These are phyloP conservation scores for Anser brachyrhynchus DNA, from an alignment of 2,113 vertebrate genomes.

Conservation along the genomic window DNA sequence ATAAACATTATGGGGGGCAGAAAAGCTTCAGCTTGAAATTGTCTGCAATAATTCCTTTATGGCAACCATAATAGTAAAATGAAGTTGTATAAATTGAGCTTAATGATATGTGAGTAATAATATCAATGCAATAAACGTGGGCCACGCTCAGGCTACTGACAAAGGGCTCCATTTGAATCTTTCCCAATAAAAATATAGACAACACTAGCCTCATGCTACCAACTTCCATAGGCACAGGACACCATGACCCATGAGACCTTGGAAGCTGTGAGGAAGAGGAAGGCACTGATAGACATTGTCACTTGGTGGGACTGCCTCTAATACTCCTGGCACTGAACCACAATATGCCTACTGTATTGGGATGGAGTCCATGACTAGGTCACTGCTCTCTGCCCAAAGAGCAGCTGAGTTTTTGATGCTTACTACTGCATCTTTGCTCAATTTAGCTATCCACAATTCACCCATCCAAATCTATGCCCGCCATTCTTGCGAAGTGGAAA, in stretches of 20 bases:
- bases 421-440: not conserved
- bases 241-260: not conserved
- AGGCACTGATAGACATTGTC: not conserved
- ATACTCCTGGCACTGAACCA: not conserved
- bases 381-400: not conserved
- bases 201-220: not conserved
- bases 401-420: not conserved
- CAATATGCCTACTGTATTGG: not conserved
- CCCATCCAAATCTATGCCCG: not conserved
- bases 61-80: not conserved
- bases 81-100: not conserved
- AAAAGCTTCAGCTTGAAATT: slow-evolving; percentile 16
- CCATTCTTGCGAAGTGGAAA: not conserved
- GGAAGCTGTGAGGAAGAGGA: not conserved
- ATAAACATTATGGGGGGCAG: not conserved
- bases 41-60: not conserved
- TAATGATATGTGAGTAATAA: not conserved
- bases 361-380: not conserved
- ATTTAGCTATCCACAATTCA: not conserved
- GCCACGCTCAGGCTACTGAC: not conserved
- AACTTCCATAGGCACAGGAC: not conserved
- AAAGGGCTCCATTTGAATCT: not conserved
- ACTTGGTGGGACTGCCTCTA: not conserved
- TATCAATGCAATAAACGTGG: not conserved
- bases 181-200: not conserved